Evolutionary conservation across 1,140 invertebrate species (phyloP).

Genomic region (Archivesica marissinica): DNA sequence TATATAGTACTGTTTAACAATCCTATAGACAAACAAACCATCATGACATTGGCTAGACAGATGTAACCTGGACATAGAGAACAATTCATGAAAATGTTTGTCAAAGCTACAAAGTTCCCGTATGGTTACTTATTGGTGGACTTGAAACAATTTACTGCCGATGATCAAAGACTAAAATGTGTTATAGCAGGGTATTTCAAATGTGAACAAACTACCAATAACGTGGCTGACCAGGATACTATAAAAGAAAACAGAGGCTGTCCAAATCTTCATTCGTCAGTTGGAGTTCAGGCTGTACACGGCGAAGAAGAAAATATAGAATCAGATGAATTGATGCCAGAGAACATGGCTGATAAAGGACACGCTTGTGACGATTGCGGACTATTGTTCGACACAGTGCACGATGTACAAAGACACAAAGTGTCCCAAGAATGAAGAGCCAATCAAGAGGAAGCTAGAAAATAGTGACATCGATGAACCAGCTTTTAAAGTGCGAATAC

Average conservation of each 20-base stretch:
- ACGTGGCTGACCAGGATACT: background rate
- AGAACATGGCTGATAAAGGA: background rate
- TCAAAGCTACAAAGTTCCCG: background rate
- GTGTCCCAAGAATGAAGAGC: background rate
- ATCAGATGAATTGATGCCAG: no score
- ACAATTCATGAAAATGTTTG: constrained; percentile 1
- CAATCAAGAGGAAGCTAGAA: background rate
- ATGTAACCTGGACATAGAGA: constrained; percentile 17
- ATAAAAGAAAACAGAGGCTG: background rate
- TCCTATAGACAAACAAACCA: constrained; percentile 10
- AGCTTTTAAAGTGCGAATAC: no score
- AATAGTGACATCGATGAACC: background rate
- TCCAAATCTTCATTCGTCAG: background rate
- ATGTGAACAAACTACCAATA: background rate
- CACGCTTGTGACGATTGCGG: constrained; percentile 33
- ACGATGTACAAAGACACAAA: constrained; percentile 30
- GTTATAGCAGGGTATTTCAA: background rate
- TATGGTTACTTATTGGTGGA: background rate
- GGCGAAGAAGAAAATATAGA: background rate
- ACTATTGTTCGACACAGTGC: constrained; percentile 7
- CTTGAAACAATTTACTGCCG: background rate
- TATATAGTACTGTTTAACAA: background rate
- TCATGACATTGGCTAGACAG: background rate
- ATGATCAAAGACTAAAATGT: background rate
- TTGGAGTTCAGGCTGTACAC: constrained; percentile 22